A percentile compares a stretch with the other conserved stretches of the same genome.
phyloP scores from a whole-genome alignment of 2,113 vertebrate genomes.

The Callospermophilus lateralis region DNA sequence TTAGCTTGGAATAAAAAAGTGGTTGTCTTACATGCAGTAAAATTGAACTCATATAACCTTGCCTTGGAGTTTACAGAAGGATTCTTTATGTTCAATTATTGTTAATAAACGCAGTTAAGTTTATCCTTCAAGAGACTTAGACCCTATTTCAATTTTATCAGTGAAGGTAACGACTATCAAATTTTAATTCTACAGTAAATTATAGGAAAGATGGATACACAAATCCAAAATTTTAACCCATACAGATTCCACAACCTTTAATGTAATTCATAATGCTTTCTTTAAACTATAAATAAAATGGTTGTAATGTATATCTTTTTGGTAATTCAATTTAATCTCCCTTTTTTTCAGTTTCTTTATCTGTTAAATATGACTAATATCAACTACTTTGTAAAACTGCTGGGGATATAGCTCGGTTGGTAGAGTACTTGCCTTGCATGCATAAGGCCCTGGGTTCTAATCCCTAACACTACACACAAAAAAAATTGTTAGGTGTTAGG shows the following conservation, averaged over 20 bases:
- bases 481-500: not conserved
- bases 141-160: constrained; percentile 15
- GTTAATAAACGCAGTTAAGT: constrained; percentile 31
- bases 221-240: constrained; percentile 33
- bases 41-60: not conserved
- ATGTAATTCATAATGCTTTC: constrained; percentile 2
- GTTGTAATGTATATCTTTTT: not conserved
- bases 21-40: not conserved
- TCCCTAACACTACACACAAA: too few relatives aligned
- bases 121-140: not conserved
- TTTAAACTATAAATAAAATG: not conserved
- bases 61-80: not conserved
- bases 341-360: not conserved
- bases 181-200: constrained; percentile 5
- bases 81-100: not conserved
- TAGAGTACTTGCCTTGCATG: too few relatives aligned
- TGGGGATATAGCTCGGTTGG: too few relatives aligned
- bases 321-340: constrained; percentile 28
- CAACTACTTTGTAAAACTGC: not conserved
- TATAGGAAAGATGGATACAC: not conserved
- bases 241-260: constrained; percentile 19
- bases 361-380: not conserved
- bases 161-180: constrained; percentile 26
- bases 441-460: too few relatives aligned
- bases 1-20: not conserved